Base-by-base conservation (phyloP, 2,888 invertebrate genomes). In the Drosophila testacea region DNA sequence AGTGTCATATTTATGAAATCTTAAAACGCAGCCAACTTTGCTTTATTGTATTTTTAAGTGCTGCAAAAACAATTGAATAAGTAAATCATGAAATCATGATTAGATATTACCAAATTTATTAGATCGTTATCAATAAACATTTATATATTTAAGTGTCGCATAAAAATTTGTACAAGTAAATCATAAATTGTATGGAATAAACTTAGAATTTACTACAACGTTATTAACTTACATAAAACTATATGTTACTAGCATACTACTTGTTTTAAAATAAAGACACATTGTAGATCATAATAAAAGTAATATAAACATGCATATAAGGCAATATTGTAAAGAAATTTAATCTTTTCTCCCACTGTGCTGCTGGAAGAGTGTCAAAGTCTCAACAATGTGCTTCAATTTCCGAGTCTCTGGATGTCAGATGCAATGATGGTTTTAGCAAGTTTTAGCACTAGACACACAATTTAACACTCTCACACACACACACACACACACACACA, bases 341-440 rank as follows among this genome's bases (percentile, higher is more conserved):
- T 4, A 0, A 11, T 3, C n/a, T 11, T 0, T 41, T 32, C 1
- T 4, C 22, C 51, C 51, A 69, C 51, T 42, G 38, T 62, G 70
- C 44, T 38, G 10, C 27, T 36, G 7, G 7, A 50, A 22, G 36
- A 11, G 30, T 69, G 44, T 30, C 34, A 30, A 38, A 51, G 51
- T 60, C 52, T 61, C 41, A 57, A 63, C 57, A 67, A 77, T 64
- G 67, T 51, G 55, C 41, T 38, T 63, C 22, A 51, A 59, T 76
- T 71, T 47, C 48, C 55, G 16, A 9, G 41, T 48, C 36, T 56
- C 47, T 13, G 7, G 34, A 38, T 34, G 48, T 73, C 55, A 48
- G 51, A 52, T 65, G 52, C 61, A 59, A 38, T 50, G 32, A 52
- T 13, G 42, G 7, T 16, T 62, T n/a, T n/a, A 41, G 22, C 28